Evolutionary conservation across 2,888 invertebrate species (phyloP).

Genomic region (Cotesia congregata): DNA sequence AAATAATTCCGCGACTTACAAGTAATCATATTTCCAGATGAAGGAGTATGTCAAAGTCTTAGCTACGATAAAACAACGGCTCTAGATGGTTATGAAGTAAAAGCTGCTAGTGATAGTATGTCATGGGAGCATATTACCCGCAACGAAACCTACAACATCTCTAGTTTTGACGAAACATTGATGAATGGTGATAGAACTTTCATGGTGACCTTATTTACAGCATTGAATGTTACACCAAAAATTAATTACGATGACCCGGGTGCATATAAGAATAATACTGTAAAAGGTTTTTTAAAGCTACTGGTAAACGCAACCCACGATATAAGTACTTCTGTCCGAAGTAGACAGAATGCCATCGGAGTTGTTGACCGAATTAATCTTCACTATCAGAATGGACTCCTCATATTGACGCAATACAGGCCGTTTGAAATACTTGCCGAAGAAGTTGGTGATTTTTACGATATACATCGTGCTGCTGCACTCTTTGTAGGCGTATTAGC

Average conservation of each 20-base stretch:
- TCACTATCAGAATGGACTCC: no score
- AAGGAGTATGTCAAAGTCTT: background rate
- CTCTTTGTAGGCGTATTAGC: background rate
- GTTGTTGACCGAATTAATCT: no score
- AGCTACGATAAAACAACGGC: background rate
- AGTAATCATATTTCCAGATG: background rate
- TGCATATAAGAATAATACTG: no score
- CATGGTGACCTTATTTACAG: background rate
- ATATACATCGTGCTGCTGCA: background rate
- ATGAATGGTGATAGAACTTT: background rate
- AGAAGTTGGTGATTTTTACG: no score
- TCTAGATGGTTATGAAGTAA: constrained; percentile 4
- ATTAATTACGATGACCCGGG: background rate
- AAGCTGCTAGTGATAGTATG: background rate
- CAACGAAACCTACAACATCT: background rate
- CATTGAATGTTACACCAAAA: background rate
- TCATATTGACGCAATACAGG: no score
- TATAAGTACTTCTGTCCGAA: no score
- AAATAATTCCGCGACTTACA: background rate
- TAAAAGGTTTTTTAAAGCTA: no score
- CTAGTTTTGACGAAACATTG: background rate
- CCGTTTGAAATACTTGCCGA: no score
- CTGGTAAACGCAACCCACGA: no score
- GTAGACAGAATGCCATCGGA: no score
- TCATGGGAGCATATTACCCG: background rate